Evolutionary conservation across 2,888 invertebrate genomes (phyloP).

Genomic region (Ernsta delagoae): DNA sequence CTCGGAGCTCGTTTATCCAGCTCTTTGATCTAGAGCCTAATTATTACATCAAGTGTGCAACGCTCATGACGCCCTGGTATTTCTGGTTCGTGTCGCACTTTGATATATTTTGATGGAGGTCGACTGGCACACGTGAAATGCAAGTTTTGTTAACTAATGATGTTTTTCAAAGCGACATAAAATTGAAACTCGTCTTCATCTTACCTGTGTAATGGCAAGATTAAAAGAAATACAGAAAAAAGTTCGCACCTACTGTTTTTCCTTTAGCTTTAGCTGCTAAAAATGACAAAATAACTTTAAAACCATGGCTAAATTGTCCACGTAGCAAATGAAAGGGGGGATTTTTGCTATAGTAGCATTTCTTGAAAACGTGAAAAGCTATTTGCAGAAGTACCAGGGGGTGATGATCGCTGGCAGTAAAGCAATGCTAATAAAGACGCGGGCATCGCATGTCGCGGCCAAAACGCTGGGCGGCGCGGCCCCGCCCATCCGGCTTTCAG

Average conservation of each 20-base stretch:
- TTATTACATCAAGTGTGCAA: slow-evolving; percentile 64
- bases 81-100: slow-evolving; percentile 58
- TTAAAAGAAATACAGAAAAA: too few species aligned
- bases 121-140: slow-evolving; percentile 20
- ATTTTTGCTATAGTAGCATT: too few species aligned
- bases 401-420: slow-evolving; percentile 15
- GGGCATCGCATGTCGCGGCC: slow-evolving; percentile 59
- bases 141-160: slow-evolving; percentile 7
- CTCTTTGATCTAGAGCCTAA: slow-evolving; percentile 69
- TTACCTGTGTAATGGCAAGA: too few species aligned
- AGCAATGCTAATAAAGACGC: slow-evolving; percentile 74
- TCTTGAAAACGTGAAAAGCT: not conserved
- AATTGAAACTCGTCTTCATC: not conserved
- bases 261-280: too few species aligned
- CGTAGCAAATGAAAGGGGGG: too few species aligned
- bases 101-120: slow-evolving; percentile 37
- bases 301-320: too few species aligned
- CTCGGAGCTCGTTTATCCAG: slow-evolving; percentile 52
- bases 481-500: slow-evolving; percentile 71
- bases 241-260: too few species aligned
- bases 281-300: too few species aligned
- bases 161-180: not conserved
- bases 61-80: slow-evolving; percentile 62
- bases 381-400: slow-evolving; percentile 8
- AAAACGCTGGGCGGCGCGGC: slow-evolving; percentile 74